Conservation (phyloP, 1,140 invertebrate genomes). For the Chymomyza costata region DNA sequence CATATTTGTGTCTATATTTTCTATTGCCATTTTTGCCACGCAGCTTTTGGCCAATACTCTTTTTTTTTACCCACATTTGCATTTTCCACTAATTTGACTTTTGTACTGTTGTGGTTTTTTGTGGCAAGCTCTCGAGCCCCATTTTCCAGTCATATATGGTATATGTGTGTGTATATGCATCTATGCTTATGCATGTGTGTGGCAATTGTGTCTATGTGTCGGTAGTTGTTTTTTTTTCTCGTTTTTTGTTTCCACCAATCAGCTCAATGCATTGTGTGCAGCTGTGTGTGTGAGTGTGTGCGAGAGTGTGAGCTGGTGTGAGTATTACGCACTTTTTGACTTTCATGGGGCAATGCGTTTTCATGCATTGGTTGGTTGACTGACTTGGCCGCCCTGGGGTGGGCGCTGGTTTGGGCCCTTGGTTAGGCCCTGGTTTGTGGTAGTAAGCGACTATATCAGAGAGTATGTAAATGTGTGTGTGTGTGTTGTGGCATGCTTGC, state of each 20-base stretch:
- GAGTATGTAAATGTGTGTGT: too few species aligned
- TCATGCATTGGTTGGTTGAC: conserved; percentile 66
- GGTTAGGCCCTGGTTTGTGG: too few species aligned
- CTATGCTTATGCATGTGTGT: conserved; percentile 56
- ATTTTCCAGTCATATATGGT: background rate
- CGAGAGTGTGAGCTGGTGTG: conserved; percentile 34
- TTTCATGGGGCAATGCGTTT: conserved; percentile 64
- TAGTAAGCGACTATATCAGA: too few species aligned
- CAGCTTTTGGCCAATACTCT: background rate
- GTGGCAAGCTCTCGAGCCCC: too few species aligned
- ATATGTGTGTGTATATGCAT: conserved; percentile 8
- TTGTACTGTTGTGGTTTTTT: conserved; percentile 63
- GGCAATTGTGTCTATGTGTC: conserved; percentile 20
- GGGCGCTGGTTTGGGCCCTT: too few species aligned
- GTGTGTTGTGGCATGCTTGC: conserved; percentile 29
- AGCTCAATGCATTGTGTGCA: conserved; percentile 64
- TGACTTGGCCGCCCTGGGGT: conserved; percentile 18
- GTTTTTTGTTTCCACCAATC: conserved; percentile 73
- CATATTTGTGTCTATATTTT: conserved; percentile 65
- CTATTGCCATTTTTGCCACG: conserved; percentile 58
- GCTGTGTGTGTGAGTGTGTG: conserved; percentile 23
- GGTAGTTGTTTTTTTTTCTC: conserved; percentile 42
- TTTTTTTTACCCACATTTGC: conserved; percentile 52
- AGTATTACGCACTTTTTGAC: conserved; percentile 67
- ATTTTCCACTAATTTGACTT: conserved; percentile 73